These are phyloP conservation scores for Acrobeloides nanus DNA, from an alignment of 2,888 invertebrate species.

Conservation along the genomic window DNA sequence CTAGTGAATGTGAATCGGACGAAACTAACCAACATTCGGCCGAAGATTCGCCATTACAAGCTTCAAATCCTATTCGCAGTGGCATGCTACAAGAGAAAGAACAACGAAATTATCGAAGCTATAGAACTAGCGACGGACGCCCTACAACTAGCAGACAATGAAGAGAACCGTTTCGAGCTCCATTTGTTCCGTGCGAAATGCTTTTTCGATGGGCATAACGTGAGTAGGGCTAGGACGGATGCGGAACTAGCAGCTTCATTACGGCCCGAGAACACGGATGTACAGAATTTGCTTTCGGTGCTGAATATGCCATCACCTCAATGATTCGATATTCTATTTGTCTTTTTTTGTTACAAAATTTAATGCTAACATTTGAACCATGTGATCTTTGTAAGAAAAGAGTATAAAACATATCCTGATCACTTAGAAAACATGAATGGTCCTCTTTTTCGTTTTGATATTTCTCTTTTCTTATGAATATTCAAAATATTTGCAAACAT, in stretches of 20 bases:
- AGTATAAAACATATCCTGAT: no score
- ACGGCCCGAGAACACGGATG: constrained; percentile 24
- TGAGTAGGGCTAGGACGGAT: constrained; percentile 21
- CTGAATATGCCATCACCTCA: constrained; percentile 17
- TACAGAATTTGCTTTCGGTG: constrained; percentile 20
- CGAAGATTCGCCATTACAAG: constrained; percentile 54
- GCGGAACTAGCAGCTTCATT: constrained; percentile 24
- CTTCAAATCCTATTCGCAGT: constrained; percentile 62
- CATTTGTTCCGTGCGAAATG: constrained; percentile 31
- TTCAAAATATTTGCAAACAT: no score
- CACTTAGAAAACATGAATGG: no score
- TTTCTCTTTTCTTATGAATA: no score
- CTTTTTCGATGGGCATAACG: constrained; percentile 26
- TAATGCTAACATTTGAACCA: no score
- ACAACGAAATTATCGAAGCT: constrained; percentile 20
- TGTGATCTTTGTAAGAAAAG: no score
- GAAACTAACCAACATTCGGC: constrained; percentile 65
- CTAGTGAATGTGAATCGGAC: constrained; percentile 67
- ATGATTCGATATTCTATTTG: no score
- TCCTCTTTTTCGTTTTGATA: no score
- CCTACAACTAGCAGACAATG: constrained; percentile 16
- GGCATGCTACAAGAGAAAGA: constrained; percentile 74
- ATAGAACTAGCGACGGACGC: constrained; percentile 20
- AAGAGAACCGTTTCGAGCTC: constrained; percentile 25
- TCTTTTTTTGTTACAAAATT: no score